Evolutionary conservation across 2,797 vertebrate genomes (phyloP), one percentile per base, ranked within the genome.

Genomic region (Orientallactaga sibirica): DNA sequence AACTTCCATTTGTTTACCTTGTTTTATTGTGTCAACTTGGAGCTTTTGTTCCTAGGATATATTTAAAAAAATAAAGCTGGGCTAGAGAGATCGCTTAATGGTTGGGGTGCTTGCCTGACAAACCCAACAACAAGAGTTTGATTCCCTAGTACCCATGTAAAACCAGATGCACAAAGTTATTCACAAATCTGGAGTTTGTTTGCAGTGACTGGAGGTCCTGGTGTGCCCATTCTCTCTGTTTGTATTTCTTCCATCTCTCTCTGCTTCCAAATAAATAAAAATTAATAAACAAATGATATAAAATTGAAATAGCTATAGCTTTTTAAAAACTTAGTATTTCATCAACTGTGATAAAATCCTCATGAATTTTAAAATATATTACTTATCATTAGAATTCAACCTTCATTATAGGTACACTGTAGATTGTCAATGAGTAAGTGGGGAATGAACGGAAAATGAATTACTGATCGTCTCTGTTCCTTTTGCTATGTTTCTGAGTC

Each of bases 291-390:
- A 48, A 48, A 48, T 48, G 1, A 48, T 48, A 48, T 48, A 9
- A 48, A 48, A 48, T 68, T 12, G 52, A 71, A 90, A 75, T 85
- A 55, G 16, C 48, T 66, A 86, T 29, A 43, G 25, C 25, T 12
- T 81, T 94, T 84, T 41, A 88, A 92, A 91, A 25, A 27, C 7
- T 76, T 71, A 29, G 5, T 74, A 37, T 68, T 82, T 88, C 14
- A 37, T 77, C 58, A 88, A 76, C 61, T 79, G 24, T 74, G n/a
- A 89, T 7, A 37, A 37, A 37, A 11, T n/a, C 52, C 24, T 43
- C 11, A 18, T 84, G 64, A 55, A 11, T 22, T 27, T 27, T 0
- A 92, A 1, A n/a, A 94, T 70, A 0, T 81, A 73, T 66, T 93
- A n/a, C 58, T 83, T 22, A 73, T 66, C 76, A n/a, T 64, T 84